These are phyloP conservation scores for Pseudobourletiella spinata DNA, from an alignment of 1,140 invertebrate species.

Conservation along the genomic window DNA sequence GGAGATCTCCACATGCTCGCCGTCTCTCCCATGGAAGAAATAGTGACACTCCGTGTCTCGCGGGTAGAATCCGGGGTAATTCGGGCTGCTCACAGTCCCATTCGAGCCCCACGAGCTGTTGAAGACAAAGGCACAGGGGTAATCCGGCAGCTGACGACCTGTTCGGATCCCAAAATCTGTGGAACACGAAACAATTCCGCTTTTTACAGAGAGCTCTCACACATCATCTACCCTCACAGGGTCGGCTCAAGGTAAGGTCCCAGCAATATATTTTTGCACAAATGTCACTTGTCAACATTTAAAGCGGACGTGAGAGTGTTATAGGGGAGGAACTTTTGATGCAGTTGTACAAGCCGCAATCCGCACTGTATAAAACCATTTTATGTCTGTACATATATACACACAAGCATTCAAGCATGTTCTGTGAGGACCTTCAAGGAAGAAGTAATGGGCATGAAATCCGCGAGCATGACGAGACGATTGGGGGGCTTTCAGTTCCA, in stretches of 20 bases:
- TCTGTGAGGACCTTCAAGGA: conserved; percentile 76
- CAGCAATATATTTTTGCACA: no score
- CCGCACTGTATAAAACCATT: no score
- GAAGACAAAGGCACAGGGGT: conserved; percentile 72
- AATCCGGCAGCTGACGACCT: conserved; percentile 59
- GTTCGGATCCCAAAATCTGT: conserved; percentile 58
- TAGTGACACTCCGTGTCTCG: conserved; percentile 89
- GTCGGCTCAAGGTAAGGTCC: no score
- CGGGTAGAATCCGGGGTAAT: conserved; percentile 86
- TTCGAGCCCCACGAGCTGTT: conserved; percentile 61
- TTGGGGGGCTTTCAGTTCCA: conserved; percentile 67
- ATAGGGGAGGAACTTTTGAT: no score
- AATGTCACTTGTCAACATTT: no score
- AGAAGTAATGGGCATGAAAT: conserved; percentile 76
- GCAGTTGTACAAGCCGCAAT: no score
- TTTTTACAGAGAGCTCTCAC: no score
- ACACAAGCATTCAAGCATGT: no score
- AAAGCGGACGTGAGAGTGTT: no score
- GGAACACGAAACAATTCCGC: no score
- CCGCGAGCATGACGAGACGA: conserved; percentile 64
- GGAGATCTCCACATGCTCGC: conserved; percentile 72
- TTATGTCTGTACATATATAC: no score
- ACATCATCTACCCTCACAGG: no score
- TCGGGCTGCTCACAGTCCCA: conserved; percentile 81
- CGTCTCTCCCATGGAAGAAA: conserved; percentile 73